Percentiles rank a stretch among this genome's conserved stretches.
Evolutionary conservation across 1,140 invertebrate genomes (phyloP).

Genomic region (Saccostrea echinata): DNA sequence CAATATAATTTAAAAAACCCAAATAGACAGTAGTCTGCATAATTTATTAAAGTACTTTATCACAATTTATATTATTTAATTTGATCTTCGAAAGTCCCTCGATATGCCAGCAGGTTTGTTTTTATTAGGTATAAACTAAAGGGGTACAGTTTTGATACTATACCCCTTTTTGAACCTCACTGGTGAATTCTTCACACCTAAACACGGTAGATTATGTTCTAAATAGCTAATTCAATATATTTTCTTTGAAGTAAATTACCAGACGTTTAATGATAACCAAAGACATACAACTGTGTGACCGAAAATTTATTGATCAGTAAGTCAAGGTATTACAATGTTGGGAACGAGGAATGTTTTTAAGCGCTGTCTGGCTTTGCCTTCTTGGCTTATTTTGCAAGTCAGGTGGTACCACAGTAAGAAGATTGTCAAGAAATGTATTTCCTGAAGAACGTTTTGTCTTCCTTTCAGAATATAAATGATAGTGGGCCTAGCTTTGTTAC

Average conservation of each 20-base stretch:
- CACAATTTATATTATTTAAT: neutral
- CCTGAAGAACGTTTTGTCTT: neutral
- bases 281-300: too few species aligned
- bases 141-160: too few species aligned
- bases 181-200: conserved; percentile 1
- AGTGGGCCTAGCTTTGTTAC: neutral
- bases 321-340: neutral
- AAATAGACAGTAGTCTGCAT: neutral
- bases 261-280: neutral
- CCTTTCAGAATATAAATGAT: conserved; percentile 8
- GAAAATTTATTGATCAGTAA: neutral
- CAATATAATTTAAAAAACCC: neutral
- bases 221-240: neutral
- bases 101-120: too few species aligned
- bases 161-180: neutral
- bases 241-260: neutral
- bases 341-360: neutral
- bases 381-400: neutral
- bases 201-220: neutral
- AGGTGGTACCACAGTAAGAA: neutral
- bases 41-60: neutral
- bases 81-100: neutral
- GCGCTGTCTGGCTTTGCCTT: neutral
- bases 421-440: neutral
- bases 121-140: too few species aligned